Conservation (phyloP, 2,888 invertebrate genomes). For the Chesias legatella region DNA sequence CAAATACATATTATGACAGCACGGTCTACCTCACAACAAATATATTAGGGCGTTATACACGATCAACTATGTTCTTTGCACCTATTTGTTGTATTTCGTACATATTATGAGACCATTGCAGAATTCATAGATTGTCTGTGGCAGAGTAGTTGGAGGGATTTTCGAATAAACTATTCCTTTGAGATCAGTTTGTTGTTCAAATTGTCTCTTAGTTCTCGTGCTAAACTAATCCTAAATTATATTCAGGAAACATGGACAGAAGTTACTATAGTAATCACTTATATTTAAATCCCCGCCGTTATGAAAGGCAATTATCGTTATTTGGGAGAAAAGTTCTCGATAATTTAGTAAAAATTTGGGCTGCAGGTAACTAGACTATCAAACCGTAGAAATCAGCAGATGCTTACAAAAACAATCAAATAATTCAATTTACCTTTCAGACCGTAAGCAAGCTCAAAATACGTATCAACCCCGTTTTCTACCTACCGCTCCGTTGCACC, state of each 20-base stretch:
- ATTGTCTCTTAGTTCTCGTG: too few species aligned
- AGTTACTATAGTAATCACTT: constrained; percentile 9
- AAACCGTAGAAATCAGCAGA: too few species aligned
- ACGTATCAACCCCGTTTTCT: background rate
- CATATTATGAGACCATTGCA: too few species aligned
- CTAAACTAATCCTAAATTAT: background rate
- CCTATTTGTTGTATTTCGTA: too few species aligned
- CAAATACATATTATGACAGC: too few species aligned
- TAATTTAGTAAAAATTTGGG: constrained; percentile 41
- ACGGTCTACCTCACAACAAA: too few species aligned
- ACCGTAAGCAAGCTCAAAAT: constrained; percentile 11
- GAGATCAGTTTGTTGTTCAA: too few species aligned
- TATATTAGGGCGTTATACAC: too few species aligned
- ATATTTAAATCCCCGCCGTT: constrained; percentile 31
- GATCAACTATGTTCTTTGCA: too few species aligned
- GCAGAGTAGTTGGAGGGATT: constrained; percentile 3
- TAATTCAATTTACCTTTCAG: constrained; percentile 18
- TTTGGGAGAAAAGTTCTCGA: constrained; percentile 58
- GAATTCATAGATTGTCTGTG: too few species aligned
- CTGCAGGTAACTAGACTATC: constrained; percentile 37
- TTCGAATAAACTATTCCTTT: background rate
- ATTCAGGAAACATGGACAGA: constrained; percentile 2
- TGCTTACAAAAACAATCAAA: too few species aligned
- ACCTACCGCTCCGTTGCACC: constrained; percentile 3
- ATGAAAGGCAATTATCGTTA: constrained; percentile 46